phyloP scores from a whole-genome alignment of 2,888 invertebrate species.

The Eupithecia vulgata region DNA sequence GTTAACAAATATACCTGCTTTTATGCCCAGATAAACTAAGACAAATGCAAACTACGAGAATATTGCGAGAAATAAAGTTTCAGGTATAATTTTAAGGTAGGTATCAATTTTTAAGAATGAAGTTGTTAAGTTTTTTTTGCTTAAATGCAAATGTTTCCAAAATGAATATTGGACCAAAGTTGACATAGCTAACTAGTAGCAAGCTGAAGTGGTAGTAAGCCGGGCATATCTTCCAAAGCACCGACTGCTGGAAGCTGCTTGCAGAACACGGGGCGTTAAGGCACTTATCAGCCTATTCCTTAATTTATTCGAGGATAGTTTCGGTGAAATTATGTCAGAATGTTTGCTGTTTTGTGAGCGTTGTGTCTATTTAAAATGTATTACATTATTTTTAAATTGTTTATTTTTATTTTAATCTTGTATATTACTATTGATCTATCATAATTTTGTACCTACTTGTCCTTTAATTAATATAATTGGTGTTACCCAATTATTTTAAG shows the following conservation, averaged over 20 bases:
- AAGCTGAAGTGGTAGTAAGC: neutral
- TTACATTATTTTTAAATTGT: too few species aligned
- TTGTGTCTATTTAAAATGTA: too few species aligned
- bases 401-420: too few species aligned
- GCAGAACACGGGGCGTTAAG: neutral
- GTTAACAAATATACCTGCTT: conserved; percentile 6
- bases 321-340: too few species aligned
- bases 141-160: neutral
- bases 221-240: neutral
- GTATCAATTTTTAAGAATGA: neutral
- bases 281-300: too few species aligned
- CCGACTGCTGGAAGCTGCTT: neutral
- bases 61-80: neutral
- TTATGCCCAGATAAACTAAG: neutral
- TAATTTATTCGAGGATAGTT: too few species aligned
- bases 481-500: too few species aligned
- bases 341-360: too few species aligned
- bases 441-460: too few species aligned
- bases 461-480: too few species aligned
- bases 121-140: neutral
- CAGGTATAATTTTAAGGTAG: neutral
- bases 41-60: neutral
- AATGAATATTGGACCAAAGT: neutral
- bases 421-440: too few species aligned
- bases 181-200: neutral